Base-by-base conservation (phyloP, 2,113 vertebrate genomes). In the Gnathonemus longibarbis region DNA sequence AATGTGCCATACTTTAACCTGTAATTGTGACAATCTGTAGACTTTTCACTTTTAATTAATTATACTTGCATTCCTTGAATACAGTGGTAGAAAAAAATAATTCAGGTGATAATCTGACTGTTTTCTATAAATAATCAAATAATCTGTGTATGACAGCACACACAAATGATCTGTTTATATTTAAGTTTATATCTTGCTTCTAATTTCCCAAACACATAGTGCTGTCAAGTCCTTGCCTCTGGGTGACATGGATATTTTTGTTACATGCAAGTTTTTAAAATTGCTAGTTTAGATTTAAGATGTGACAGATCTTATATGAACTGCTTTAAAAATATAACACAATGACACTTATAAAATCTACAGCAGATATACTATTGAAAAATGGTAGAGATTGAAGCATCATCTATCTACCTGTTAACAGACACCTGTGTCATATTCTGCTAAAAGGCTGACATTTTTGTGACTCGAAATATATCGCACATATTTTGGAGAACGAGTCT, bases 171-270 rank as follows among this genome's bases (percentile, higher is more conserved):
- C 83, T 84, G 39, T 48, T 48, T 48, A 19, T 84, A 45, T 84
- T 10, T 84, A n/a, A 45, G 17, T 84, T 84, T 48, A 84, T 10
- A 84, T n/a, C 83, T 46, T 2, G 35, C 74, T 80, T 42, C 31
- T 80, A 27, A 39, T 39, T 80, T 80, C 74, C 15, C 35, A 77
- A 48, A 46, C 7, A 45, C 42, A 84, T 45, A n/a, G 19, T 84
- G 83, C 83, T 84, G 83, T 84, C 83, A n/a, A 9, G 42, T 45
- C 7, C 83, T 46, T 24, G 83, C 83, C 83, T 84, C 19, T 84
- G 83, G 83, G 83, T 84, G 83, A 84, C 19, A 84, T n/a, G 83
- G 83, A 24, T 84, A 84, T 84, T 84, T 84, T 84, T 46, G 83
- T 48, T 84, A 84, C 83, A 84, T 48, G 83, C 83, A 48, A 46